Percentiles rank a stretch among this genome's conserved stretches.
Conservation (phyloP, 1,140 invertebrate species). For the Pristionchus pacificus region DNA sequence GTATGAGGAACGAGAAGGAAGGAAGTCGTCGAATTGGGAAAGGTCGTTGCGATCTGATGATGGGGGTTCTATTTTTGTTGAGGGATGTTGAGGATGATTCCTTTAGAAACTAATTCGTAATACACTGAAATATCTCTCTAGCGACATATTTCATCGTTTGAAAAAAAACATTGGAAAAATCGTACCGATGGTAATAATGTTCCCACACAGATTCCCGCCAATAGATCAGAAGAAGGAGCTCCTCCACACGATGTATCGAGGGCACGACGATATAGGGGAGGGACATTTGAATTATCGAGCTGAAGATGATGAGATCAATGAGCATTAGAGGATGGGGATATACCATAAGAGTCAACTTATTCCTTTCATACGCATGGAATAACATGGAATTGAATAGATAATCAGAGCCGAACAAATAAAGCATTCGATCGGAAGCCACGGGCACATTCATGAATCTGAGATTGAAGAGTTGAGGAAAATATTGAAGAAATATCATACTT, state of each 20-base stretch:
- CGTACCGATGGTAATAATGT: slow-evolving; percentile 43
- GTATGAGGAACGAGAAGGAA: slow-evolving; percentile 51
- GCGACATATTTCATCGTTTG: too few relatives aligned
- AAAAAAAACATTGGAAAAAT: not conserved
- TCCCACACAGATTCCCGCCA: slow-evolving; percentile 48
- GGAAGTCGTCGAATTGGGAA: slow-evolving; percentile 55
- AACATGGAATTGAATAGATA: slow-evolving; percentile 54
- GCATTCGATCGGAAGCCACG: slow-evolving; percentile 51
- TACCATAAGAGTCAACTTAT: slow-evolving; percentile 47
- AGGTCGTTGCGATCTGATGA: slow-evolving; percentile 28
- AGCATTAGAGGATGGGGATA: slow-evolving; percentile 18
- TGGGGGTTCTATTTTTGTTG: too few relatives aligned
- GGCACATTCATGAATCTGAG: slow-evolving; percentile 27
- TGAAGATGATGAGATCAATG: slow-evolving; percentile 31
- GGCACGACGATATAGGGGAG: slow-evolving; percentile 46
- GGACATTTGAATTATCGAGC: slow-evolving; percentile 45
- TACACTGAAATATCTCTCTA: too few relatives aligned
- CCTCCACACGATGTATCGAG: slow-evolving; percentile 46
- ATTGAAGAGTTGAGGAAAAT: slow-evolving; percentile 9
- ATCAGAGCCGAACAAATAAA: slow-evolving; percentile 56
- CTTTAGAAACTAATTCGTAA: too few relatives aligned
- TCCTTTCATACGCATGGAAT: slow-evolving; percentile 54
- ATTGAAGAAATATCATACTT: not conserved
- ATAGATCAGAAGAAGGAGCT: slow-evolving; percentile 36
- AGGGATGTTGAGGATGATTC: too few relatives aligned